Conservation (phyloP, 2,797 vertebrate species). For the Helarctos malayanus region DNA sequence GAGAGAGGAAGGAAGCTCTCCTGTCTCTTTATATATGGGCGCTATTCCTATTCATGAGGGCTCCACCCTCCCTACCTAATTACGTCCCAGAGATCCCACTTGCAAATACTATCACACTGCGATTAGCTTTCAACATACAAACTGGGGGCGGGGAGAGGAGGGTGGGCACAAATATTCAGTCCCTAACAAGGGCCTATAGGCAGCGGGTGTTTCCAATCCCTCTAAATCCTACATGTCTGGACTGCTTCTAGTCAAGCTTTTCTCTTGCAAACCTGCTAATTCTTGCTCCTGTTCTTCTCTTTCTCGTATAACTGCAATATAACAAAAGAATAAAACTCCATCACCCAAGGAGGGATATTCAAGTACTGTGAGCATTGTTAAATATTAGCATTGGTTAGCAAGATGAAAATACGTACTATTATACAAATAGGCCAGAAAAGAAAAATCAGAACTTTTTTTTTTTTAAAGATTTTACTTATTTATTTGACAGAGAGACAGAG, state of each 20-base stretch:
- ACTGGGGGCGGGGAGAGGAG: neutral
- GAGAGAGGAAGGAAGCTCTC: neutral
- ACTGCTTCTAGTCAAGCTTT: neutral
- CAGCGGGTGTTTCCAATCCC: neutral
- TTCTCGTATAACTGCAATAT: neutral
- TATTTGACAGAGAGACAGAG: no score
- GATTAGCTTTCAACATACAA: neutral
- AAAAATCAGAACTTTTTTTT: neutral
- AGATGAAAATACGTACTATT: neutral
- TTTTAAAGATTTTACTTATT: no score
- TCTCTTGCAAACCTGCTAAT: conserved; percentile 31
- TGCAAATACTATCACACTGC: neutral
- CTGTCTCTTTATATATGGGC: neutral
- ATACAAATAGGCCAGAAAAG: neutral
- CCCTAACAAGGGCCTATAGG: neutral
- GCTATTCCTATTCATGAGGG: neutral
- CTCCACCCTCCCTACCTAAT: neutral
- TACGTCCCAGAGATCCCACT: neutral
- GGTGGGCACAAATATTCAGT: neutral
- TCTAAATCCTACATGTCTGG: neutral
- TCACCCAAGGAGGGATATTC: neutral
- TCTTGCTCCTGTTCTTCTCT: neutral
- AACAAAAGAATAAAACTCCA: neutral
- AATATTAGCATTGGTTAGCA: conserved; percentile 13
- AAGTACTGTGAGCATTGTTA: neutral